Percentiles rank a stretch among this genome's conserved stretches.
phyloP scores from a whole-genome alignment of 2,888 invertebrate genomes.

The Sipunculus nudus region DNA sequence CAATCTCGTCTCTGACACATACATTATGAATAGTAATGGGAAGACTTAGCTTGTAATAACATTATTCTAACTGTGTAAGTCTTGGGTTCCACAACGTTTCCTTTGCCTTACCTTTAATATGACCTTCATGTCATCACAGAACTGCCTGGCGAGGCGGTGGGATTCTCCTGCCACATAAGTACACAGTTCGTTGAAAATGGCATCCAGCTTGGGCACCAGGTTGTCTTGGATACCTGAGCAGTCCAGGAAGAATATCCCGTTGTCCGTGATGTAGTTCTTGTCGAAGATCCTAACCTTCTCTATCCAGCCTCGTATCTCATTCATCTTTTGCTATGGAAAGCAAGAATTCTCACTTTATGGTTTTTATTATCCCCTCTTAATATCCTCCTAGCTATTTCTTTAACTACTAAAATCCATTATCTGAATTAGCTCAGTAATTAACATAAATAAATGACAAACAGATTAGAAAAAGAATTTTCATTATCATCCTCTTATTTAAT shows the following conservation, averaged over 20 bases:
- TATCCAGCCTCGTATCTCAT: constrained; percentile 60
- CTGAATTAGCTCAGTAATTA: no score
- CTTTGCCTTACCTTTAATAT: constrained; percentile 53
- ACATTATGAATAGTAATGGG: no score
- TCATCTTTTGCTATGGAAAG: constrained; percentile 63
- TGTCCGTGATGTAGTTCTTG: constrained; percentile 53
- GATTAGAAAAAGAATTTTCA: no score
- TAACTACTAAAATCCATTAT: no score
- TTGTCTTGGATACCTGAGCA: constrained; percentile 56
- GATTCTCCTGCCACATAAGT: constrained; percentile 60
- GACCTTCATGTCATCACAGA: constrained; percentile 55
- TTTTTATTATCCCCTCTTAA: no score
- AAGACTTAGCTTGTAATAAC: no score
- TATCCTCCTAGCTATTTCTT: no score
- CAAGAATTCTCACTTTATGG: background rate
- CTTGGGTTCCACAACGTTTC: no score
- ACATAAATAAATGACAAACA: no score
- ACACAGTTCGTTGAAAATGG: constrained; percentile 57
- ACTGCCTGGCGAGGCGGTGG: constrained; percentile 47
- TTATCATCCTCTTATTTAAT: no score
- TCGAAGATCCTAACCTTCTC: constrained; percentile 62
- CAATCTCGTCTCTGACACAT: no score
- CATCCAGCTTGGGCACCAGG: constrained; percentile 56
- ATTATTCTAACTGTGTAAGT: no score
- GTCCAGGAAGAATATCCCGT: constrained; percentile 58